phyloP scores from a whole-genome alignment of 2,888 invertebrate genomes.

The Drosophila neotestacea region DNA sequence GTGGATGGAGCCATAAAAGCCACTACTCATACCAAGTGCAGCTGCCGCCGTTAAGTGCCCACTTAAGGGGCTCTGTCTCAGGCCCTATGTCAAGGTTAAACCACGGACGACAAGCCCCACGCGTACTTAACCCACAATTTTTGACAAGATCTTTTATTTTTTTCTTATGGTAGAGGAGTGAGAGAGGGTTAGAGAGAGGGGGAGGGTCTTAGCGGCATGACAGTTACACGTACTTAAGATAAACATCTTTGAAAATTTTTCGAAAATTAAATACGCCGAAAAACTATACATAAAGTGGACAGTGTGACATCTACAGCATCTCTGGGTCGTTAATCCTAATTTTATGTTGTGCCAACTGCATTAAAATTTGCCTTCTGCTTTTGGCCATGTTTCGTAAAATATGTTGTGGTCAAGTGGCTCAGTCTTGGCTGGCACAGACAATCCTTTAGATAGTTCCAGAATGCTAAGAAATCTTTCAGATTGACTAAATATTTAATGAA shows the following conservation, averaged over 20 bases:
- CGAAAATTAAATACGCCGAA: slow-evolving; percentile 55
- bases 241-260: slow-evolving; percentile 52
- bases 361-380: slow-evolving; percentile 17
- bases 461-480: background rate
- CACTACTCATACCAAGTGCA: slow-evolving; percentile 50
- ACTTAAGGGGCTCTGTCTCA: slow-evolving; percentile 52
- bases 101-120: slow-evolving; percentile 71
- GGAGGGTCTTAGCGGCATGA: slow-evolving; percentile 50
- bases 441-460: background rate
- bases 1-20: slow-evolving; percentile 44
- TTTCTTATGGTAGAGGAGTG: background rate
- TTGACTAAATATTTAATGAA: background rate
- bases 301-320: slow-evolving; percentile 16
- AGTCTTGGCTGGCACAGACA: background rate
- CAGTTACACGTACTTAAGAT: slow-evolving; percentile 79
- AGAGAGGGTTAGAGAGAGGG: background rate
- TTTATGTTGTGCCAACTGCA: slow-evolving; percentile 36
- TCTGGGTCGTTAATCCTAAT: slow-evolving; percentile 57
- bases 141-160: slow-evolving; percentile 53
- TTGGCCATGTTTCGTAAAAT: background rate
- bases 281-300: slow-evolving; percentile 15
- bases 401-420: background rate
- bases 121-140: slow-evolving; percentile 77
- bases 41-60: slow-evolving; percentile 57
- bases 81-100: slow-evolving; percentile 77